These are phyloP conservation scores for Cheilosia pagana DNA, from an alignment of 2,888 invertebrate genomes.

Conservation along the genomic window DNA sequence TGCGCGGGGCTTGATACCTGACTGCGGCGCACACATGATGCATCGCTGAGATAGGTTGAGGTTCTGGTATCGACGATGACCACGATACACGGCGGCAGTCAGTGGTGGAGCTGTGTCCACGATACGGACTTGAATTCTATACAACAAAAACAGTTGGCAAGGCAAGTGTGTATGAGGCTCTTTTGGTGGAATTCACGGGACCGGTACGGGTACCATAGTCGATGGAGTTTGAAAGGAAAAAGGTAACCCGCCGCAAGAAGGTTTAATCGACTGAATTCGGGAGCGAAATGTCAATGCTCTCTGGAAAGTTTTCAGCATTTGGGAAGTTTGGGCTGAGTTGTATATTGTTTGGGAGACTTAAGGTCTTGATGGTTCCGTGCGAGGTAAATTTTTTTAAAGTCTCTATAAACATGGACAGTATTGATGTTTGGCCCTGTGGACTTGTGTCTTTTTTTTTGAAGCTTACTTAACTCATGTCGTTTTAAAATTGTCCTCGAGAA, in stretches of 20 bases:
- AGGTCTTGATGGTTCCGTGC: too few relatives aligned
- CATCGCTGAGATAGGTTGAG: constrained; percentile 45
- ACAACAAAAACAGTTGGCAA: constrained; percentile 52
- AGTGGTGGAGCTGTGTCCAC: constrained; percentile 42
- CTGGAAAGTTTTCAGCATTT: constrained; percentile 3
- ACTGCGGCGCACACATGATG: constrained; percentile 59
- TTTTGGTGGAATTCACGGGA: neutral
- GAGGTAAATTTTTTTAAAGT: too few relatives aligned
- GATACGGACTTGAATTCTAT: constrained; percentile 51
- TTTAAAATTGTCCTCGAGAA: too few relatives aligned
- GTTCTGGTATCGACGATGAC: constrained; percentile 21
- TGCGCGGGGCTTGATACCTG: constrained; percentile 41
- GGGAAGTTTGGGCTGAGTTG: neutral
- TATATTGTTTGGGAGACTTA: too few relatives aligned
- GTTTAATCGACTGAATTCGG: constrained; percentile 60
- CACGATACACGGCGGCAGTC: constrained; percentile 21
- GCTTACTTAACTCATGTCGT: too few relatives aligned
- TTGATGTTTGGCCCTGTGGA: too few relatives aligned
- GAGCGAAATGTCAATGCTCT: constrained; percentile 66
- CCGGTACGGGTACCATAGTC: constrained; percentile 7
- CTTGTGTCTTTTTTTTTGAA: too few relatives aligned
- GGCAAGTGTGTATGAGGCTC: neutral
- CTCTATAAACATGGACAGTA: too few relatives aligned
- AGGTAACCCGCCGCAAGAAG: constrained; percentile 38
- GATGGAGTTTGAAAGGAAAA: constrained; percentile 15